A percentile compares a stretch with the other conserved stretches of the same genome.
Evolutionary conservation across 2,888 invertebrate species (phyloP).

Genomic region (Abscondita cerata): DNA sequence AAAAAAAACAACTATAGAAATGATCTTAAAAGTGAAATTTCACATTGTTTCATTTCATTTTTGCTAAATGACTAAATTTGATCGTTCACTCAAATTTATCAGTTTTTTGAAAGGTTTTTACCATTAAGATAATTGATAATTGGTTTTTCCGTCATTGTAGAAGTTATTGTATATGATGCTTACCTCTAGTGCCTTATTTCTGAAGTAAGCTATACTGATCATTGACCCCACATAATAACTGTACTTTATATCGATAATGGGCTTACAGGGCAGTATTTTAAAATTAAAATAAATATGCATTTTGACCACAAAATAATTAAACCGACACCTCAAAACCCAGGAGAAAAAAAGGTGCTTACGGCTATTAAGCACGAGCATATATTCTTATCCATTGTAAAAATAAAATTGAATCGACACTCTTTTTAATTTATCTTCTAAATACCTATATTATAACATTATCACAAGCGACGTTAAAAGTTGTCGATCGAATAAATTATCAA

Average conservation of each 20-base stretch:
- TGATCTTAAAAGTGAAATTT: too few relatives aligned
- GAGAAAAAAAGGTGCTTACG: constrained; percentile 23
- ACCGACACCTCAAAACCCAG: neutral
- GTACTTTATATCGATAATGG: constrained; percentile 52
- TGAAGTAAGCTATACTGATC: constrained; percentile 49
- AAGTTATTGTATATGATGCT: constrained; percentile 18
- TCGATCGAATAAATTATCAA: neutral
- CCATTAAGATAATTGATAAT: too few relatives aligned
- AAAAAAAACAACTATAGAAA: too few relatives aligned
- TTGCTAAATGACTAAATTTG: too few relatives aligned
- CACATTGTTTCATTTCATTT: too few relatives aligned
- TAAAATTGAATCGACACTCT: neutral
- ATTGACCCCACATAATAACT: constrained; percentile 55
- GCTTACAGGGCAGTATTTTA: constrained; percentile 43
- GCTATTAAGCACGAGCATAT: constrained; percentile 18
- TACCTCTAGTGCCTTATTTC: constrained; percentile 42
- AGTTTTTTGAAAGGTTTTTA: too few relatives aligned
- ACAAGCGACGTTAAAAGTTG: constrained; percentile 3
- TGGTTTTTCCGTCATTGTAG: too few relatives aligned
- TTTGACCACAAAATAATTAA: neutral
- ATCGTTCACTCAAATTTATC: too few relatives aligned
- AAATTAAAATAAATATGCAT: constrained; percentile 22
- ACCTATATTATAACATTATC: constrained; percentile 22
- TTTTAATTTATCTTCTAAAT: neutral
- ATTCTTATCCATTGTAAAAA: constrained; percentile 24